These are phyloP conservation scores for Perca fluviatilis DNA, from an alignment of 2,113 vertebrate genomes.

Conservation along the genomic window DNA sequence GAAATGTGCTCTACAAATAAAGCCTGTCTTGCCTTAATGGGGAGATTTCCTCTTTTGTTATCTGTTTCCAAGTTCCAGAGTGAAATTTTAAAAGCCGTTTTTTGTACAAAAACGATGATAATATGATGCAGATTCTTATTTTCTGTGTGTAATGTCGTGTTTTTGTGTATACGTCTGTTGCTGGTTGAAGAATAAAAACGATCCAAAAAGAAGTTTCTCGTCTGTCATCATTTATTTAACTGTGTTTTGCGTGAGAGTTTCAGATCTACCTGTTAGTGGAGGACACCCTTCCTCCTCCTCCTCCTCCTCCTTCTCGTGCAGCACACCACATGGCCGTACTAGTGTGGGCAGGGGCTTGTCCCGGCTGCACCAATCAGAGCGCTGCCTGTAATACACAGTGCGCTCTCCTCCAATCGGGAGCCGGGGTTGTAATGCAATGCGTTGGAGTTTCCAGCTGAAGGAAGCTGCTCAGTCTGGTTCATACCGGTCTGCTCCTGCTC, in stretches of 20 bases:
- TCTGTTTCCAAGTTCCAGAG: too few relatives aligned
- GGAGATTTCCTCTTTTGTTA: too few relatives aligned
- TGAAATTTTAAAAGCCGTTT: too few relatives aligned
- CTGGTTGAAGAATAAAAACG: conserved; percentile 4
- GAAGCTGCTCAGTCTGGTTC: conserved; percentile 94
- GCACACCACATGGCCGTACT: conserved; percentile 70
- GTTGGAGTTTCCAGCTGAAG: conserved; percentile 85
- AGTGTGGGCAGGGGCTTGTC: conserved; percentile 67
- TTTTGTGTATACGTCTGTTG: background rate
- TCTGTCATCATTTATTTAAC: conserved; percentile 7
- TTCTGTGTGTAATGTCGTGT: background rate
- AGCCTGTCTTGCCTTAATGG: too few relatives aligned
- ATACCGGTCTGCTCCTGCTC: conserved; percentile 94
- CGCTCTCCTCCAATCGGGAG: conserved; percentile 64
- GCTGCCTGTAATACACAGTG: background rate
- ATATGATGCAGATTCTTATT: background rate
- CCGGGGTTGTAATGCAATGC: conserved; percentile 67
- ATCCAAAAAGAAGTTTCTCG: background rate
- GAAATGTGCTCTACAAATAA: too few relatives aligned
- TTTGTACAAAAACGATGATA: too few relatives aligned
- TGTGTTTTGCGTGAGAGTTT: conserved; percentile 17
- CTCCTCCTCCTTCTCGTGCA: conserved; percentile 34
- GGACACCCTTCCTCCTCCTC: conserved; percentile 38
- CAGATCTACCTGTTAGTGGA: conserved; percentile 53
- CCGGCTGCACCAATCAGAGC: conserved; percentile 49